Base-by-base conservation (phyloP, 2,888 invertebrate species). In the Mylabris sibirica region DNA sequence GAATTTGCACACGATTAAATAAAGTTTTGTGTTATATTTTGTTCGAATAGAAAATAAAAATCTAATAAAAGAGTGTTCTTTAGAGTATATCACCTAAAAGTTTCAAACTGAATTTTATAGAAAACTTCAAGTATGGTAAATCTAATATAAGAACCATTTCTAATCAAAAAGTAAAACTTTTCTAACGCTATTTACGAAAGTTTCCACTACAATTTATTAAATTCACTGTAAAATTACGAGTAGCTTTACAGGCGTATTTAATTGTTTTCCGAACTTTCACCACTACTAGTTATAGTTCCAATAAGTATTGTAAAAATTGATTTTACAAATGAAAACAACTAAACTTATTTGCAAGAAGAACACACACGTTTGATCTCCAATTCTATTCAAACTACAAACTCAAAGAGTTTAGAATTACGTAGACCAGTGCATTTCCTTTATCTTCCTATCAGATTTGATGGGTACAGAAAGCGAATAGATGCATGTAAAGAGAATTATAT, bases 71-170 rank as follows among this genome's bases (percentile, higher is more conserved):
- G 66, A 70, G 60, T 64, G 67, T 65, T 65, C 69, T 67, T 49
- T 49, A n/a, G 30, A 30, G 30, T 17, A 73, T 72, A 73, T 72
- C 75, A 67, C 65, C 69, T 66, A 57, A 24, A 75, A 78, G 68
- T 77, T 78, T 72, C 71, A 73, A 77, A 78, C 75, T 71, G 74
- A 77, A 79, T 57, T 79, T 77, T 79, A 76, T 77, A 75, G 76
- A 76, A 75, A 78, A 78, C 77, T 77, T 79, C 73, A 78, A 77
- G 78, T 74, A 79, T 75, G 77, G 78, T 76, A 79, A 79, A 79
- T 78, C 78, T 78, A 78, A 78, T 78, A 78, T 76, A 74, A 57
- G 75, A 76, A 76, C 76, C 73, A 75, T 76, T 75, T 75, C 77
- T 77, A 77, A 77, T 78, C 77, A 76, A 75, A 30, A 76, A 77